phyloP scores from a whole-genome alignment of 2,797 vertebrate species.

The Pteropus rufus region DNA sequence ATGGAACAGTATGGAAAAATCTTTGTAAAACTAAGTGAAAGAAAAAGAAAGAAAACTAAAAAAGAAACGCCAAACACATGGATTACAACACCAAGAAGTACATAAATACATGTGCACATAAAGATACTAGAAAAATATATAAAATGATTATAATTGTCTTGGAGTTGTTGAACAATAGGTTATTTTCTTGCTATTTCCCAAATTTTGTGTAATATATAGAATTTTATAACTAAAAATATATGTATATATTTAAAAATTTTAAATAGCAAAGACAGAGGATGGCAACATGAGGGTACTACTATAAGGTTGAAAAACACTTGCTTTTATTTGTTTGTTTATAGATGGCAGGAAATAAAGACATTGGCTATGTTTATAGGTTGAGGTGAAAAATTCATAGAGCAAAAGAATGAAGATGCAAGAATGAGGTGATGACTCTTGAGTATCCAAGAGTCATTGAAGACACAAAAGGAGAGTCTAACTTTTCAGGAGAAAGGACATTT shows the following conservation, averaged over 20 bases:
- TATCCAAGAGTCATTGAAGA: background rate
- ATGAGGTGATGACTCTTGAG: background rate
- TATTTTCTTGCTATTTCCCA: background rate
- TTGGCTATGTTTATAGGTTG: background rate
- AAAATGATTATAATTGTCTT: background rate
- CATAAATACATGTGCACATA: background rate
- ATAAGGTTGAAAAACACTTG: background rate
- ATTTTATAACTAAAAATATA: background rate
- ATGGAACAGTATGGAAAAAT: background rate
- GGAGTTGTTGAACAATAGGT: background rate
- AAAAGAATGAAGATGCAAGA: background rate
- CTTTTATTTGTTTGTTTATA: background rate
- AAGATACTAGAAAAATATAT: background rate
- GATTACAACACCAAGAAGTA: background rate
- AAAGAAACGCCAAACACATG: background rate
- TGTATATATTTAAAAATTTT: conserved; percentile 10
- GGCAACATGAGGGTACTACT: background rate
- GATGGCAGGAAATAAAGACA: background rate
- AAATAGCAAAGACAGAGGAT: background rate
- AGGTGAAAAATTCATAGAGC: background rate
- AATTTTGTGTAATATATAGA: background rate
- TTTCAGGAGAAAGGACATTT: conserved; percentile 28
- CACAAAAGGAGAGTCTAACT: background rate
- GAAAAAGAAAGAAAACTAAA: background rate
- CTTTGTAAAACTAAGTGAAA: background rate